phyloP scores from a whole-genome alignment of 1,140 invertebrate genomes.

The Aporrectodea caliginosa region DNA sequence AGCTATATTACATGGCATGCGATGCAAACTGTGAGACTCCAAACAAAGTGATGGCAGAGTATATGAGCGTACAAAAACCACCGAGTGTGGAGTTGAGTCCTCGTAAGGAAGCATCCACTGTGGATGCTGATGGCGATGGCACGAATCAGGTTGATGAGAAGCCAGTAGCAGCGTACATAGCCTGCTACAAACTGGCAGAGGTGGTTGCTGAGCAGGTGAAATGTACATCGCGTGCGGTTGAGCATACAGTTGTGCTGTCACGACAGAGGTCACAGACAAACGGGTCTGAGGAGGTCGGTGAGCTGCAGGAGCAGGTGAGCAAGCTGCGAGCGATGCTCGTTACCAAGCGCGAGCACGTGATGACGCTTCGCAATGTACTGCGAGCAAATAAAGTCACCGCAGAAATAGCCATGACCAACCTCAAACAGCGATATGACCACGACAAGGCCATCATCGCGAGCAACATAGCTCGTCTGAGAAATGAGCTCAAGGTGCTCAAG shows the following conservation, averaged over 20 bases:
- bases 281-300: slow-evolving; percentile 52
- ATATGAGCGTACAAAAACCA: background rate
- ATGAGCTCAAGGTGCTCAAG: slow-evolving; percentile 88
- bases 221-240: background rate
- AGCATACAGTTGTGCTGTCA: background rate
- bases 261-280: background rate
- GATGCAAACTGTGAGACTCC: slow-evolving; percentile 78
- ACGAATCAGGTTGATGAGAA: background rate
- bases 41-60: background rate
- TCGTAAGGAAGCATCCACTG: background rate
- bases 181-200: background rate
- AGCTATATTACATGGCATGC: slow-evolving; percentile 61
- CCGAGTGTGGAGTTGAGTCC: background rate
- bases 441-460: slow-evolving; percentile 97
- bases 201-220: background rate
- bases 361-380: slow-evolving; percentile 90
- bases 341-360: slow-evolving; percentile 96
- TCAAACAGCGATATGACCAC: slow-evolving; percentile 98
- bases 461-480: slow-evolving; percentile 91
- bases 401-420: slow-evolving; percentile 92
- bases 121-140: background rate
- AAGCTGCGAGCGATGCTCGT: slow-evolving; percentile 76
- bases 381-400: slow-evolving; percentile 99
- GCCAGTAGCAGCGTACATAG: background rate
- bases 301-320: slow-evolving; percentile 77